Evolutionary conservation across 2,113 vertebrate genomes (phyloP).

Genomic region (Numenius arquata): DNA sequence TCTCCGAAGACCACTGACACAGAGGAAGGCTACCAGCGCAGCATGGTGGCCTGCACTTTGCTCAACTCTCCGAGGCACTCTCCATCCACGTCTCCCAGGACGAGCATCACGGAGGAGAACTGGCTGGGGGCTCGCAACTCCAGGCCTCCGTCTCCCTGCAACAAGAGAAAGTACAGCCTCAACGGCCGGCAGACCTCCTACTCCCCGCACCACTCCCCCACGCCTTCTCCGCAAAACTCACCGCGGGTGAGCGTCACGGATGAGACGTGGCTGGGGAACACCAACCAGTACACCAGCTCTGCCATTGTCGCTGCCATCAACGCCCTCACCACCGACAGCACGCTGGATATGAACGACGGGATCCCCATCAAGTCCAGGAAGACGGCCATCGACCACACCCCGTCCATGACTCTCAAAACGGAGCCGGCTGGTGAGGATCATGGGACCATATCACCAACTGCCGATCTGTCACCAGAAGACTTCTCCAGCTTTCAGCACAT

Average conservation of each 20-base stretch:
- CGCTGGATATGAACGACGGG: conserved; percentile 87
- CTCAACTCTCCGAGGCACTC: conserved; percentile 87
- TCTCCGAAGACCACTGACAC: conserved; percentile 86
- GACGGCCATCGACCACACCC: conserved; percentile 83
- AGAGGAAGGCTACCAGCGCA: conserved; percentile 78
- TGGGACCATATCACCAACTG: conserved; percentile 72
- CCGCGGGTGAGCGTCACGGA: conserved; percentile 87
- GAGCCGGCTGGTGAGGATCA: conserved; percentile 86
- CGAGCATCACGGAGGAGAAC: conserved; percentile 86
- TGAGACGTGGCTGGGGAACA: conserved; percentile 88
- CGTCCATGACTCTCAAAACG: conserved; percentile 87
- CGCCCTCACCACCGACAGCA: conserved; percentile 91
- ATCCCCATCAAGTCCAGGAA: conserved; percentile 91
- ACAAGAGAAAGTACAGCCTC: conserved; percentile 91
- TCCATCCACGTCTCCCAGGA: conserved; percentile 86
- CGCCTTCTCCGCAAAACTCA: conserved; percentile 85
- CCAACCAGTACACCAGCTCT: conserved; percentile 94
- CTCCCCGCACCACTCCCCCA: conserved; percentile 87
- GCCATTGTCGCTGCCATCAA: conserved; percentile 97
- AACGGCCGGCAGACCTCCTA: conserved; percentile 84
- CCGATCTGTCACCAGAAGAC: conserved; percentile 82
- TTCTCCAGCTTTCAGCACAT: conserved; percentile 84
- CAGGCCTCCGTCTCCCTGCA: conserved; percentile 85
- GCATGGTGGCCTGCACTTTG: conserved; percentile 87
- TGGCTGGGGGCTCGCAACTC: conserved; percentile 84